A percentile compares a stretch with the other conserved stretches of the same genome.
phyloP scores from a whole-genome alignment of 2,888 invertebrate genomes.

The Drosophila emarginata region DNA sequence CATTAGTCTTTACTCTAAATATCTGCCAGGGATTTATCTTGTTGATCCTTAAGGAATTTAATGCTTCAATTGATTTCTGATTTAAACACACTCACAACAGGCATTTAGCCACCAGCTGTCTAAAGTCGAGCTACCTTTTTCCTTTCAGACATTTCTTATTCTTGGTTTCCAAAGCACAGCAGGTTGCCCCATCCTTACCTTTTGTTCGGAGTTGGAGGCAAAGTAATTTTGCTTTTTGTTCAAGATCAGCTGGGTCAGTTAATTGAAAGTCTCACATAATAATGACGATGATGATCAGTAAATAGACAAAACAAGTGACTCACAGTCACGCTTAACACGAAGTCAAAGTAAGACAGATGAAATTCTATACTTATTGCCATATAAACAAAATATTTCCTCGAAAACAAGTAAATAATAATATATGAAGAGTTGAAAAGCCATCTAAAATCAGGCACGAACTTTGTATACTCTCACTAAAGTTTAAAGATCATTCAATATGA shows the following conservation, averaged over 20 bases:
- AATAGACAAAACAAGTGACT: slow-evolving; percentile 16
- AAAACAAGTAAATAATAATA: not conserved
- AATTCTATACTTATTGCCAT: not conserved
- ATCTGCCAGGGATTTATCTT: slow-evolving; percentile 53
- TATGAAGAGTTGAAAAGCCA: not conserved
- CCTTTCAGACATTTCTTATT: not conserved
- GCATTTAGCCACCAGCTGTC: slow-evolving; percentile 45
- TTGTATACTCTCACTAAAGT: not conserved
- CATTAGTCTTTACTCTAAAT: slow-evolving; percentile 48
- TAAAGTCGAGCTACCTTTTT: slow-evolving; percentile 13
- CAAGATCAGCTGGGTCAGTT: slow-evolving; percentile 38
- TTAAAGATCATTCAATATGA: not conserved
- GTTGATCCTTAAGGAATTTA: slow-evolving; percentile 55
- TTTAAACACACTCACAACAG: slow-evolving; percentile 47
- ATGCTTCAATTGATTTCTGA: slow-evolving; percentile 76
- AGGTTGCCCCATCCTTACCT: slow-evolving; percentile 49
- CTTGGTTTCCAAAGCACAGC: slow-evolving; percentile 55
- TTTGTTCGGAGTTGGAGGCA: not conserved
- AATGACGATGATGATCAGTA: slow-evolving; percentile 20
- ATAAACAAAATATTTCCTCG: not conserved
- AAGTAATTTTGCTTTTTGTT: slow-evolving; percentile 15
- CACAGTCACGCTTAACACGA: slow-evolving; percentile 4
- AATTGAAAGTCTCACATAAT: slow-evolving; percentile 41
- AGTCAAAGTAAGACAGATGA: not conserved
- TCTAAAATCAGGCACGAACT: not conserved